phyloP scores from a whole-genome alignment of 2,888 invertebrate genomes.

The Thumatha senex region DNA sequence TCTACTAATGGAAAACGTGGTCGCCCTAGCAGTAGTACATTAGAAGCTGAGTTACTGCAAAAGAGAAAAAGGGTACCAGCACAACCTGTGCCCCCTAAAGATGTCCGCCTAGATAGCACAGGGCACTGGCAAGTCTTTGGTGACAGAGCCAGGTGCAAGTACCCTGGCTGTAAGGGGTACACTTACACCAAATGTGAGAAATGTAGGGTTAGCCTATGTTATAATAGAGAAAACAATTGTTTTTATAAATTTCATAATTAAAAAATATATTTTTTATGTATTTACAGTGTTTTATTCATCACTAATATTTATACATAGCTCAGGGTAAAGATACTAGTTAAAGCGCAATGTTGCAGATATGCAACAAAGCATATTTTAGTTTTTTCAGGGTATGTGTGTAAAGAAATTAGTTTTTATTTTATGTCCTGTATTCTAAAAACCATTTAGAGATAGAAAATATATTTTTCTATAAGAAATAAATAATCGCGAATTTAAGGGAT shows the following conservation, averaged over 20 bases:
- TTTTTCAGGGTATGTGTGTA: too few species aligned
- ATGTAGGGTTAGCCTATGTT: slow-evolving; percentile 44
- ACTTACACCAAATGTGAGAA: slow-evolving; percentile 44
- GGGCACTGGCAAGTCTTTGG: slow-evolving; percentile 41
- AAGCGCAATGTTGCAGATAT: slow-evolving; percentile 10
- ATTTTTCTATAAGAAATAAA: too few species aligned
- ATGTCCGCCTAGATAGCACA: slow-evolving; percentile 43
- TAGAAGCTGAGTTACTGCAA: slow-evolving; percentile 42
- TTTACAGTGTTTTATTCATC: too few species aligned
- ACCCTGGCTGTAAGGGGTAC: slow-evolving; percentile 43
- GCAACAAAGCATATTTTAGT: too few species aligned
- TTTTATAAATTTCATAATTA: slow-evolving; percentile 36
- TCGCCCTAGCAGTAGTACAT: slow-evolving; percentile 41
- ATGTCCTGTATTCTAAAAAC: too few species aligned
- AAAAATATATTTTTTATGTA: too few species aligned
- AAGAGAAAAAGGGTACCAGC: slow-evolving; percentile 40
- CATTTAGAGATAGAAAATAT: too few species aligned
- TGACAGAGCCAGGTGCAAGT: slow-evolving; percentile 42
- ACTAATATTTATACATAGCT: too few species aligned
- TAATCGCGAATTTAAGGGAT: too few species aligned
- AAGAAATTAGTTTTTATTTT: too few species aligned
- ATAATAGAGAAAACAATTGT: slow-evolving; percentile 37
- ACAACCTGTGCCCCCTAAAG: slow-evolving; percentile 42
- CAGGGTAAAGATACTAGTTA: too few species aligned
- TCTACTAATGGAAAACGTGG: slow-evolving; percentile 44